Evolutionary conservation across 2,888 invertebrate genomes (phyloP).

Genomic region (Cheilosia grossa): DNA sequence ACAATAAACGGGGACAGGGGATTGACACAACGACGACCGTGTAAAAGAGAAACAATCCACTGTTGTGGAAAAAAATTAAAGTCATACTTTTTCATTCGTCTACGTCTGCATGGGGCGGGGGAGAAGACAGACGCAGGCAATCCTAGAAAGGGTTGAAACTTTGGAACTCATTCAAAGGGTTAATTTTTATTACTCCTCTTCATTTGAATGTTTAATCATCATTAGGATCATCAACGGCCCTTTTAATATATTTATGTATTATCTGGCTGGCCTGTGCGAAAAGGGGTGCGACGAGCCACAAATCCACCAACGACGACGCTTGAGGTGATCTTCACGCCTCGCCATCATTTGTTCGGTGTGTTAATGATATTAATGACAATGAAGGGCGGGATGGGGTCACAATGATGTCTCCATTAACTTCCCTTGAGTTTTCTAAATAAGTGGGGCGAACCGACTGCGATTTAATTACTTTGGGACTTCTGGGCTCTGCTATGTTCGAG

Average conservation of each 20-base stretch:
- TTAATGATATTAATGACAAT: conserved; percentile 56
- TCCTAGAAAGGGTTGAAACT: conserved; percentile 35
- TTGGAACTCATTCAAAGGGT: conserved; percentile 62
- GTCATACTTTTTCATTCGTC: conserved; percentile 11
- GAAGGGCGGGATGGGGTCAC: neutral
- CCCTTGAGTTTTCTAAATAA: conserved; percentile 20
- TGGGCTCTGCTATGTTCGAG: neutral
- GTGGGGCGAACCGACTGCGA: conserved; percentile 32
- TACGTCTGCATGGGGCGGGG: neutral
- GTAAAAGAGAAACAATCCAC: conserved; percentile 10
- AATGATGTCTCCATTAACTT: conserved; percentile 60
- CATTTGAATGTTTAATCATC: conserved; percentile 73
- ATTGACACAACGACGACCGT: neutral
- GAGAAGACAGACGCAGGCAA: neutral
- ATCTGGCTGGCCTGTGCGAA: conserved; percentile 8
- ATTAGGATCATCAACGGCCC: conserved; percentile 67
- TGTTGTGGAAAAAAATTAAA: conserved; percentile 39
- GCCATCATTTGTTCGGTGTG: conserved; percentile 37
- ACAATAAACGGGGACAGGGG: neutral
- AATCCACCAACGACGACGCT: conserved; percentile 24
- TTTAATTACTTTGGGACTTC: conserved; percentile 45
- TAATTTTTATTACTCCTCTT: conserved; percentile 65
- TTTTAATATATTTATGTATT: conserved; percentile 34
- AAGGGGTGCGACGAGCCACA: conserved; percentile 30
- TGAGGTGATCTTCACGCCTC: conserved; percentile 64